These are phyloP conservation scores for Botia almorhae DNA, from an alignment of 2,797 vertebrate genomes.

Conservation along the genomic window DNA sequence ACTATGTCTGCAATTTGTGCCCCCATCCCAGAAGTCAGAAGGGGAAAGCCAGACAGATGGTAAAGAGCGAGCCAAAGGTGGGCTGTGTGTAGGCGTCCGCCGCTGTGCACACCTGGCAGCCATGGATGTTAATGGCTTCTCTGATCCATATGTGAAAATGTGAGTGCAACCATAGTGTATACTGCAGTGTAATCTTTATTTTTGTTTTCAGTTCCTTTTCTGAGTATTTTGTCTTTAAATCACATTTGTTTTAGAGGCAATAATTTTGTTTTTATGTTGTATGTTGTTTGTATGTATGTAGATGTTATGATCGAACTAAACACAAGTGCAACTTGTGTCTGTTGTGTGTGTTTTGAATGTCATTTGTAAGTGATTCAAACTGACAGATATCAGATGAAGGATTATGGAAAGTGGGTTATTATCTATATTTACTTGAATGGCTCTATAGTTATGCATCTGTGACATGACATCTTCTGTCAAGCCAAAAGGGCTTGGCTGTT, in stretches of 20 bases:
- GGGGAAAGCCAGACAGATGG: slow-evolving; percentile 69
- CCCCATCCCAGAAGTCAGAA: slow-evolving; percentile 61
- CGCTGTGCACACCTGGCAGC: slow-evolving; percentile 90
- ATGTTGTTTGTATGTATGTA: neutral
- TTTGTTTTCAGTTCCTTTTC: too few species aligned
- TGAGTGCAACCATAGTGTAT: slow-evolving; percentile 65
- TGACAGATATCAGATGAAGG: neutral
- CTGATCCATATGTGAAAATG: slow-evolving; percentile 92
- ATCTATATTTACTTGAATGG: neutral
- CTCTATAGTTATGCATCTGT: neutral
- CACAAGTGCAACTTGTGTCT: neutral
- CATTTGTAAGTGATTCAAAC: neutral
- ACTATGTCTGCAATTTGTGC: slow-evolving; percentile 83
- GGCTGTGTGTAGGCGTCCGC: slow-evolving; percentile 85
- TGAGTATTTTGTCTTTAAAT: neutral
- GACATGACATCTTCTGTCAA: neutral
- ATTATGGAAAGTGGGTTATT: neutral
- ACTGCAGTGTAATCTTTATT: too few species aligned
- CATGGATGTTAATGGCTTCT: slow-evolving; percentile 92
- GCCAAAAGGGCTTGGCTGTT: too few species aligned
- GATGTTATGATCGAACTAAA: neutral
- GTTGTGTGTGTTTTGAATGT: neutral
- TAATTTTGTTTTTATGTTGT: neutral
- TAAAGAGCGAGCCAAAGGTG: slow-evolving; percentile 78
- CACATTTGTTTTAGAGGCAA: too few species aligned